Conservation (phyloP, 2,113 vertebrate species). For the Heteronetta atricapilla region DNA sequence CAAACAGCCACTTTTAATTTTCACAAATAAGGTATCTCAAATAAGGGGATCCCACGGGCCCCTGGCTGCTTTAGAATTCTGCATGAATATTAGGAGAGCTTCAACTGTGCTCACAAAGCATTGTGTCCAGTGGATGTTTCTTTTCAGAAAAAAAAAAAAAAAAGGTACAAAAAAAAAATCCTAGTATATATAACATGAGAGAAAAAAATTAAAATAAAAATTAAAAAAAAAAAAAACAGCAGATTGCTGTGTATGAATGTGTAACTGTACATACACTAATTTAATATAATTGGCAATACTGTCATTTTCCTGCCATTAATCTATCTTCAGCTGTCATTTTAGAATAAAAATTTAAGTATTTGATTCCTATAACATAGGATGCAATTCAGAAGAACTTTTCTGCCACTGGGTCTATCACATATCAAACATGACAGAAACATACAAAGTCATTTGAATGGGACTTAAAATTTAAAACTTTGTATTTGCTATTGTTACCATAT, state of each 20-base stretch:
- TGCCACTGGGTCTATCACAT: not conserved
- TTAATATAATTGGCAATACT: not conserved
- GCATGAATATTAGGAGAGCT: not conserved
- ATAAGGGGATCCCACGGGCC: not conserved
- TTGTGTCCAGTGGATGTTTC: not conserved
- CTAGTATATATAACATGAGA: not conserved
- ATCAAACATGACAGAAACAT: slow-evolving; percentile 20
- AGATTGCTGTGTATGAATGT: not conserved
- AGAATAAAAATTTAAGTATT: not conserved
- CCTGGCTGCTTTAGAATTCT: not conserved
- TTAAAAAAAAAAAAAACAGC: not conserved
- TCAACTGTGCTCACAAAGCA: not conserved
- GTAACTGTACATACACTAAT: not conserved
- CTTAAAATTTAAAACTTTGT: slow-evolving; percentile 20
- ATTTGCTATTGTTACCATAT: not conserved
- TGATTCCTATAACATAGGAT: not conserved
- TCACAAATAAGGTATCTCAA: not conserved
- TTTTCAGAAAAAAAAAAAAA: not conserved
- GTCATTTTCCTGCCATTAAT: not conserved
- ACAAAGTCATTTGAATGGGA: not conserved
- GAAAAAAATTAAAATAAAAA: not conserved
- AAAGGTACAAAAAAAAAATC: not conserved
- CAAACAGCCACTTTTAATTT: slow-evolving; percentile 27
- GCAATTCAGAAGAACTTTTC: not conserved
- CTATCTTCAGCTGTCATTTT: not conserved